Conservation (phyloP, 2,888 invertebrate genomes). For the Acronicta aceris region DNA sequence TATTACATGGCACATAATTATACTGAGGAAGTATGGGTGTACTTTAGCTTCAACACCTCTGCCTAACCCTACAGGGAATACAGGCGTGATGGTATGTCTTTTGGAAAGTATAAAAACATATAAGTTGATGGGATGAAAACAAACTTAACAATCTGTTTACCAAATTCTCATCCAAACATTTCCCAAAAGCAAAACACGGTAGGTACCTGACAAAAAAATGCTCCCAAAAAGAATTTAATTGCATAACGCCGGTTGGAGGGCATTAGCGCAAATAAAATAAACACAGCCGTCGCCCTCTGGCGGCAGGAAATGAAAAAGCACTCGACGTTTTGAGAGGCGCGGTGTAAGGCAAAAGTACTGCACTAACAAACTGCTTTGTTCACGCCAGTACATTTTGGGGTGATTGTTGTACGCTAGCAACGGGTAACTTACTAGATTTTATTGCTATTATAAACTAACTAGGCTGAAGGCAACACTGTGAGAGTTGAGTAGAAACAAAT, state of each 20-base stretch:
- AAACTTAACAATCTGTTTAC: not conserved
- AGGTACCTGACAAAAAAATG: slow-evolving; percentile 45
- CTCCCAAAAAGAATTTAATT: slow-evolving; percentile 73
- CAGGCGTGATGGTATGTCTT: no score
- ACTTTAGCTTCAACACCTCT: no score
- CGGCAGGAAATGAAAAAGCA: slow-evolving; percentile 80
- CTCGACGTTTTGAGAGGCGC: slow-evolving; percentile 65
- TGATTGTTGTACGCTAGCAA: slow-evolving; percentile 19
- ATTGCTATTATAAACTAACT: no score
- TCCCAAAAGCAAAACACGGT: slow-evolving; percentile 35
- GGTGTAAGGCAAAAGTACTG: slow-evolving; percentile 69
- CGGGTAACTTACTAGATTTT: slow-evolving; percentile 19
- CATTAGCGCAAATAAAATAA: slow-evolving; percentile 75
- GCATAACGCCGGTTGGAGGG: slow-evolving; percentile 67
- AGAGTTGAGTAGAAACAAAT: no score
- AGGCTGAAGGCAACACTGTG: no score
- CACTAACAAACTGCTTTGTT: slow-evolving; percentile 81
- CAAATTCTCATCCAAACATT: slow-evolving; percentile 31
- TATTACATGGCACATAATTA: no score
- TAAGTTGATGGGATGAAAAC: no score
- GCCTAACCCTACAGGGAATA: no score
- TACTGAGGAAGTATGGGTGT: no score
- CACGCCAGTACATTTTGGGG: slow-evolving; percentile 53
- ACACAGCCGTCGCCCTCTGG: slow-evolving; percentile 67
- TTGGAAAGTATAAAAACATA: no score